Conservation (phyloP, 2,888 invertebrate genomes). For the Candidula unifasciata region DNA sequence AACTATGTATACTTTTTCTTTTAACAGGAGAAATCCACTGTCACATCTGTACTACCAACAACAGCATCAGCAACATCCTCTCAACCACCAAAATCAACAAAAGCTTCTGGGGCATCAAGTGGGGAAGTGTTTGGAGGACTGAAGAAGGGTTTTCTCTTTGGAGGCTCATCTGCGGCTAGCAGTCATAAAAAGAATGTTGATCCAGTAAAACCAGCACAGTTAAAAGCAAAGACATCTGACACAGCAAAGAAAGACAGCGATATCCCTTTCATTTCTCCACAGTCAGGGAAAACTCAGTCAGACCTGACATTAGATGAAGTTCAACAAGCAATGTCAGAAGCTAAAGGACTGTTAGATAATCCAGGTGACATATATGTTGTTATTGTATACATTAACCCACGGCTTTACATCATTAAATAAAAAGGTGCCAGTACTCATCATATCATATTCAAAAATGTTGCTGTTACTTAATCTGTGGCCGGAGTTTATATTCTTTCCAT, state of each 20-base stretch:
- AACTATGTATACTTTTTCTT: not conserved
- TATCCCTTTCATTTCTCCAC: conserved; percentile 70
- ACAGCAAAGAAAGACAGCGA: not conserved
- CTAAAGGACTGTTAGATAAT: conserved; percentile 60
- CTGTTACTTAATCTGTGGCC: too few species aligned
- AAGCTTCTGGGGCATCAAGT: not conserved
- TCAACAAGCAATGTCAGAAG: conserved; percentile 68
- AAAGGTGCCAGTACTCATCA: too few species aligned
- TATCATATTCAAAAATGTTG: too few species aligned
- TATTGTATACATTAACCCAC: too few species aligned
- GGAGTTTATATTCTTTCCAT: too few species aligned
- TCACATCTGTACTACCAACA: not conserved
- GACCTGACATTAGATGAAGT: conserved; percentile 69
- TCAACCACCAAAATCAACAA: not conserved
- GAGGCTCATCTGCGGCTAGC: conserved; percentile 53
- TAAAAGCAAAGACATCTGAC: not conserved
- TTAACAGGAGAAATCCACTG: not conserved
- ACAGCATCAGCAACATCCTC: not conserved
- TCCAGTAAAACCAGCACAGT: not conserved
- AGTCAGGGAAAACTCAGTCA: conserved; percentile 57
- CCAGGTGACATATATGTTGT: conserved; percentile 59
- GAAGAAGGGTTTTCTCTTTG: conserved; percentile 75
- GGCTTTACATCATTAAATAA: too few species aligned
- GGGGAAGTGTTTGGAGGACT: conserved; percentile 70
- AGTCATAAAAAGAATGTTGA: conserved; percentile 2